Base-by-base conservation (phyloP, 2,113 vertebrate genomes). In the Rafetus swinhoei region DNA sequence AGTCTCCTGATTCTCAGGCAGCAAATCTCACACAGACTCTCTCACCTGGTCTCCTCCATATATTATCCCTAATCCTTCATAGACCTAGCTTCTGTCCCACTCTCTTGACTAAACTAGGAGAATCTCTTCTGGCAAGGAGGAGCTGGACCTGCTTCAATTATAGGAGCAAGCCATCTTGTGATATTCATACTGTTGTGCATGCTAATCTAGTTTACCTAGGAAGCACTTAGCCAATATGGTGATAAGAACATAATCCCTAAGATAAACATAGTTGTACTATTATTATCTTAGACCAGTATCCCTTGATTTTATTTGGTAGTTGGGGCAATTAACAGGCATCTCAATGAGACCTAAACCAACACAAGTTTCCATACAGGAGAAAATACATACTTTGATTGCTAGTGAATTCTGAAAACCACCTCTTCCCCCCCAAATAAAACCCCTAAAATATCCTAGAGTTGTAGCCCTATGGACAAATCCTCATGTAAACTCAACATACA, bases 231-330 rank as follows among this genome's bases (percentile, higher is more conserved):
- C 6, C 22, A 88, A 74, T 1, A 59, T 25, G 12, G 5, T 14
- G 22, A 25, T 0, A 0, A 2, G 1, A 82, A 82, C 21, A 92
- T 1, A 29, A 5, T 25, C 54, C 4, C 4, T n/a, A 79, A n/a
- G 22, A 25, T 9, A 15, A 9, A 9, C 80, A 39, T 16, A 8
- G 14, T 60, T 55, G 56, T 3, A n/a, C 15, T 50, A 88, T 56
- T 21, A 65, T 6, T 65, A 7, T 6, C 35, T 6, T 1, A 4
- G 1, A 52, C 16, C 39, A 12, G 3, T 77, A 69, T 52, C 52
- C 13, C 3, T 72, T 32, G 1, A 25, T 21, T 85, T 85, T 69
- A 27, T 25, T 29, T 13, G 54, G 11, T 1, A 1, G 35, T 59
- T 81, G 1, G 1, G 27, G 11, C 60, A 29, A 62, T 62, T 11